Percentiles rank a stretch among this genome's conserved stretches.
Conservation (phyloP, 2,888 invertebrate species). For the Piscicola geometra region DNA sequence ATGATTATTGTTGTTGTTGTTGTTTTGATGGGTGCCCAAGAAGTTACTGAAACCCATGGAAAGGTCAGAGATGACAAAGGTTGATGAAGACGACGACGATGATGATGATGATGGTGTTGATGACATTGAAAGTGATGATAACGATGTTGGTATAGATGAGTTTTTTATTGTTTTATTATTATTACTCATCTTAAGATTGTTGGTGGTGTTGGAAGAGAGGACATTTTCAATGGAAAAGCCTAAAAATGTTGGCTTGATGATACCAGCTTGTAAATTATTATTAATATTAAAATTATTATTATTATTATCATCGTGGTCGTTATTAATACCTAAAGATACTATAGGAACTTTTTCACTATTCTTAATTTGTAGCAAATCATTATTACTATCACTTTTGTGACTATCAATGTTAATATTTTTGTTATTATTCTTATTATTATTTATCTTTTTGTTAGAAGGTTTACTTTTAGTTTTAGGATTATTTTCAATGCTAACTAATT, state of each 20-base stretch:
- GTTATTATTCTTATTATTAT: no score
- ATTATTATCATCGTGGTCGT: no score
- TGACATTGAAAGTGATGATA: background rate
- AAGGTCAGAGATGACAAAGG: background rate
- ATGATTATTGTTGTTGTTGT: conserved; percentile 4
- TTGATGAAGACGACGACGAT: background rate
- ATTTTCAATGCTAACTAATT: background rate
- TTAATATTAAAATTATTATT: background rate
- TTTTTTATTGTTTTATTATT: background rate
- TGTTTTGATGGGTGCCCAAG: background rate
- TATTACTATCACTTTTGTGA: no score
- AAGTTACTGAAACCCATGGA: conserved; percentile 1
- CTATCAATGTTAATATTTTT: no score
- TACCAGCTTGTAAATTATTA: background rate
- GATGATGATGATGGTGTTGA: background rate
- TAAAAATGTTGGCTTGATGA: background rate
- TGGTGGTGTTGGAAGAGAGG: background rate
- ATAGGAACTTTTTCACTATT: no score
- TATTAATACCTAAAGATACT: no score
- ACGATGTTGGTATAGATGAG: background rate
- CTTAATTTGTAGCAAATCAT: no score
- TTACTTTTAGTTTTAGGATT: background rate
- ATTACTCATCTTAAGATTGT: background rate
- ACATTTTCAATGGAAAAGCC: conserved; percentile 11
- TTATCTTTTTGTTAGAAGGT: no score